These are phyloP conservation scores for Telmatherina bonti DNA, from an alignment of 2,797 vertebrate genomes.

Conservation along the genomic window DNA sequence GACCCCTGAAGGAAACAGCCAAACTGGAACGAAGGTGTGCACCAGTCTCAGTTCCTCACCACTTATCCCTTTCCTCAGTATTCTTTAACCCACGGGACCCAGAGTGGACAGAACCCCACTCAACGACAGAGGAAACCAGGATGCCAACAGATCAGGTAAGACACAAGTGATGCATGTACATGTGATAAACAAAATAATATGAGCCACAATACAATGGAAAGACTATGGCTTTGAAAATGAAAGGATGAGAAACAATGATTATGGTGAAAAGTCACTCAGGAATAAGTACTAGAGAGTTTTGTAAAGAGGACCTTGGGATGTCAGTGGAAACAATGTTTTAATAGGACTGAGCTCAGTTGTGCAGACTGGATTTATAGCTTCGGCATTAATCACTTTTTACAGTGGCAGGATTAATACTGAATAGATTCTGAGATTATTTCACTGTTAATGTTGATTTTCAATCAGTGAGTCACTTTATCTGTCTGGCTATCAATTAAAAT, in stretches of 20 bases:
- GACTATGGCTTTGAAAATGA: background rate
- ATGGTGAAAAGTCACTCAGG: background rate
- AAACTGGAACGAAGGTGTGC: background rate
- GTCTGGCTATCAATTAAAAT: too few relatives aligned
- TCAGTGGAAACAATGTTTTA: background rate
- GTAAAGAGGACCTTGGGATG: background rate
- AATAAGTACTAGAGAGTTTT: background rate
- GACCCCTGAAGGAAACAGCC: background rate
- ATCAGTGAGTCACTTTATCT: too few relatives aligned
- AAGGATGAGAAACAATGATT: background rate
- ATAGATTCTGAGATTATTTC: too few relatives aligned
- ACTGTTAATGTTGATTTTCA: too few relatives aligned
- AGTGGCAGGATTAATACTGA: too few relatives aligned
- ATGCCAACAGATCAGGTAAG: slow-evolving; percentile 67
- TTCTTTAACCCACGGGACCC: slow-evolving; percentile 69
- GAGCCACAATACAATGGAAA: background rate
- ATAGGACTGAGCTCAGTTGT: background rate
- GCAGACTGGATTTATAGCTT: too few relatives aligned
- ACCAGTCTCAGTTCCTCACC: background rate
- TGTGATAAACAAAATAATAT: slow-evolving; percentile 8
- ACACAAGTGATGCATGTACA: background rate
- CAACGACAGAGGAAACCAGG: slow-evolving; percentile 57
- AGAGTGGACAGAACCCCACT: slow-evolving; percentile 63
- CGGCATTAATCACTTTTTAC: too few relatives aligned
- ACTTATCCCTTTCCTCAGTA: slow-evolving; percentile 55